These are phyloP conservation scores for Sebastes umbrosus DNA, from an alignment of 2,797 vertebrate species.

Conservation along the genomic window DNA sequence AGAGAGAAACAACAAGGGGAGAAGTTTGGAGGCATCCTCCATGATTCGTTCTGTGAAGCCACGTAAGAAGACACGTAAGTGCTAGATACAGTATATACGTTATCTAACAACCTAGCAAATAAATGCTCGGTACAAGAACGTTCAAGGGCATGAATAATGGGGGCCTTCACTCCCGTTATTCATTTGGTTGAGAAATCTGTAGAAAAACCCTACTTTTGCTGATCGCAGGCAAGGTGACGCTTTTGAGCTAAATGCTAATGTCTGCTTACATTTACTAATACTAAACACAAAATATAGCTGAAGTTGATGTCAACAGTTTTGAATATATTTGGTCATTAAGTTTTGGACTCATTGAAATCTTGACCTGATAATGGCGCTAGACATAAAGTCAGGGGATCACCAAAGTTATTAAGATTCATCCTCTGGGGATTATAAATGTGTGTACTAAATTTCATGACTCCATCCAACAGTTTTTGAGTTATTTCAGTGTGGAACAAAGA, in stretches of 20 bases:
- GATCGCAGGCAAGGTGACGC: too few species aligned
- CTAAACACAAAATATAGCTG: background rate
- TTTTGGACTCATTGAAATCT: background rate
- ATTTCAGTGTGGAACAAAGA: background rate
- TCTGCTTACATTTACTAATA: background rate
- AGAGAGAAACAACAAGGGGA: background rate
- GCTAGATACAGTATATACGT: background rate
- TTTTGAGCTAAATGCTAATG: background rate
- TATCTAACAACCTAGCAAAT: background rate
- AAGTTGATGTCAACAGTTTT: background rate
- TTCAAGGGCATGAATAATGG: background rate
- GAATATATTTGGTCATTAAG: too few species aligned
- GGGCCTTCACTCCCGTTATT: background rate
- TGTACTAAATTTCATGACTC: background rate
- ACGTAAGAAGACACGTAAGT: constrained; percentile 38
- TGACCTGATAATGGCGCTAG: background rate
- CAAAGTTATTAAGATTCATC: background rate
- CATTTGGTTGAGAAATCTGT: background rate
- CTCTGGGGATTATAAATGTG: background rate
- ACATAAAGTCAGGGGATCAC: background rate
- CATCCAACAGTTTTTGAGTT: background rate
- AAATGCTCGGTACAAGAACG: background rate
- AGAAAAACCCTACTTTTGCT: background rate
- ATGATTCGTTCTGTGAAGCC: background rate
- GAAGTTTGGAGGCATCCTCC: background rate